Conservation (phyloP, 2,888 invertebrate species). For the Ommatoiulus sabulosus region DNA sequence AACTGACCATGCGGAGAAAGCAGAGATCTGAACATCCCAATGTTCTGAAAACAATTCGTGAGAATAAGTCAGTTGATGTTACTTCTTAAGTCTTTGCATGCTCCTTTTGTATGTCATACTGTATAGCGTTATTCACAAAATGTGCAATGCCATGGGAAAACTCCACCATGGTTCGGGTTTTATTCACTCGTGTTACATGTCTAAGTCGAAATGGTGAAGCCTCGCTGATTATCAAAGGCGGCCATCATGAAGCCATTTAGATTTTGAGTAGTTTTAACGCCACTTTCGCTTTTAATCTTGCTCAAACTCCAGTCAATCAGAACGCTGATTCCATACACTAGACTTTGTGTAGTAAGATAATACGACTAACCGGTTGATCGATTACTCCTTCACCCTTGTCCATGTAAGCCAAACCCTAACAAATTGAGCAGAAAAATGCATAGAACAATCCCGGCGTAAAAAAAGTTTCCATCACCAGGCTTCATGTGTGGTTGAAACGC, state of each 20-base stretch:
- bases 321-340: not conserved
- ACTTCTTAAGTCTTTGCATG: not conserved
- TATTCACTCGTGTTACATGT: not conserved
- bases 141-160: not conserved
- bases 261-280: not conserved
- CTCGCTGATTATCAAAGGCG: not conserved
- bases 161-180: not conserved
- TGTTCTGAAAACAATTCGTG: not conserved
- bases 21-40: conserved; percentile 3
- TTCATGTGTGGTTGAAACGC: not conserved
- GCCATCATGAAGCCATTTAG: not conserved
- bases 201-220: not conserved
- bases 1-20: not conserved
- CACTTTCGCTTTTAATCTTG: not conserved
- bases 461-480: not conserved
- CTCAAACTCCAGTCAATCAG: not conserved
- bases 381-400: not conserved
- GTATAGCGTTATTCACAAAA: not conserved
- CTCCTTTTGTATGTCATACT: not conserved
- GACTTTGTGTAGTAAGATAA: not conserved
- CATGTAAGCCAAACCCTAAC: not conserved
- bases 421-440: not conserved
- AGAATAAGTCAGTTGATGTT: too few relatives aligned
- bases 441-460: not conserved
- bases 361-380: not conserved